Conservation (phyloP, 2,888 invertebrate genomes). For the Neoascia interrupta region DNA sequence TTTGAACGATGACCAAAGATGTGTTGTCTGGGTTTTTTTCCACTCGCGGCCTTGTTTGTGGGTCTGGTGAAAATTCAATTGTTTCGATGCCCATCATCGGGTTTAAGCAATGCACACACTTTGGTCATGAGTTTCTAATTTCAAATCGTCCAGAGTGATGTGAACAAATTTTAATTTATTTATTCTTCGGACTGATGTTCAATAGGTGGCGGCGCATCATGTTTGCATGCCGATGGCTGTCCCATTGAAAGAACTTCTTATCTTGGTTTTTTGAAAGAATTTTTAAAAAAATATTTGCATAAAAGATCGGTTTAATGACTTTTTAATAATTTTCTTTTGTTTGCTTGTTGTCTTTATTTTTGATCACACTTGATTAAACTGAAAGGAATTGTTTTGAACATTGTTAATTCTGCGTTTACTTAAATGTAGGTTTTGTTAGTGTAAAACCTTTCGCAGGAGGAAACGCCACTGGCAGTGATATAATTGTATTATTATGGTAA, state of each 20-base stretch:
- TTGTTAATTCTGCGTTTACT: too few relatives aligned
- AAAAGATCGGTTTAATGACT: conserved; percentile 9
- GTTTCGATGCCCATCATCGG: conserved; percentile 10
- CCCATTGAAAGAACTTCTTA: background rate
- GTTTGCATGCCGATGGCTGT: background rate
- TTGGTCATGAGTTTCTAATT: conserved; percentile 18
- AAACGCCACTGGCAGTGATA: too few relatives aligned
- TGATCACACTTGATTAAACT: too few relatives aligned
- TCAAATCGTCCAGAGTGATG: conserved; percentile 4
- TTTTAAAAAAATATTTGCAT: conserved; percentile 18
- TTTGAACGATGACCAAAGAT: conserved; percentile 42
- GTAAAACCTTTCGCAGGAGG: too few relatives aligned
- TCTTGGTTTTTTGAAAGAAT: conserved; percentile 12
- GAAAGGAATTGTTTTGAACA: too few relatives aligned
- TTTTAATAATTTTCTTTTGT: conserved; percentile 14
- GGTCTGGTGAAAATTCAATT: conserved; percentile 14
- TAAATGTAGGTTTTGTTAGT: too few relatives aligned
- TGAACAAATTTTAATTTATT: conserved; percentile 2
- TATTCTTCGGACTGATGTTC: background rate
- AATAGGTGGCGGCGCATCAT: conserved; percentile 8
- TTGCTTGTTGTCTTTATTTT: too few relatives aligned
- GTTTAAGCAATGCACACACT: conserved; percentile 24
- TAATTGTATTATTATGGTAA: too few relatives aligned
- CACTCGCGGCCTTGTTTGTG: conserved; percentile 39
- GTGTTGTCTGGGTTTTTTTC: conserved; percentile 50